Base-by-base conservation (phyloP, 2,797 vertebrate genomes). In the Tinamus major region DNA sequence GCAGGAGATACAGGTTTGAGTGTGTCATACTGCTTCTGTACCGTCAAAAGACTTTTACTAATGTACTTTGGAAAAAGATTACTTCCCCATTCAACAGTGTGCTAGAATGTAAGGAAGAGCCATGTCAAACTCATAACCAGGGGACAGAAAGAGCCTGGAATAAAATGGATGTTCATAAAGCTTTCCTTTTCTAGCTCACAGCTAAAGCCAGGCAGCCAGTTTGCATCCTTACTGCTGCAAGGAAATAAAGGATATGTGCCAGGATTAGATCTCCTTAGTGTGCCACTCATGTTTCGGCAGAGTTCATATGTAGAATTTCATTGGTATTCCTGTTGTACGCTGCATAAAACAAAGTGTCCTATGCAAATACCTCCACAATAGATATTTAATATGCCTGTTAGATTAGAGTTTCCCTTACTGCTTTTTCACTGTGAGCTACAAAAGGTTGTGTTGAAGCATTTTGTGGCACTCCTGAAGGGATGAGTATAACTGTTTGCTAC, bases 41-140 rank as follows among this genome's bases (percentile, higher is more conserved):
- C 78, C 24, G 90, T 87, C 81, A 95, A 90, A 95, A 90, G 56
- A 17, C 56, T 72, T 72, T 65, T 91, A 42, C 29, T 95, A 29
- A 77, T 20, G 33, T 68, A 39, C 19, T 90, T 92, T 41, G 42
- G 62, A 76, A 83, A 83, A 88, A 88, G 39, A 96, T 79, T 41
- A 68, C 39, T 93, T 89, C 35, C 19, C 49, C 29, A 46, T 86
- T 53, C 77, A 84, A 35, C 1, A 20, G 16, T 55, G 16, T n/a
- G 27, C 26, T 31, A 27, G 8, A 14, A 59, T 61, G 31, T 46
- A 58, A 78, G 58, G 51, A 72, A 63, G 20, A 85, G 16, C 5
- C 42, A 42, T 14, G 8, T 80, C 46, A 90, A 86, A 85, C 81
- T 49, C 13, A 70, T 59, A 41, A 46, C 2, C 5, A 10, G 35